These are phyloP conservation scores for Allobates femoralis DNA, from an alignment of 2,797 vertebrate genomes.

Conservation along the genomic window DNA sequence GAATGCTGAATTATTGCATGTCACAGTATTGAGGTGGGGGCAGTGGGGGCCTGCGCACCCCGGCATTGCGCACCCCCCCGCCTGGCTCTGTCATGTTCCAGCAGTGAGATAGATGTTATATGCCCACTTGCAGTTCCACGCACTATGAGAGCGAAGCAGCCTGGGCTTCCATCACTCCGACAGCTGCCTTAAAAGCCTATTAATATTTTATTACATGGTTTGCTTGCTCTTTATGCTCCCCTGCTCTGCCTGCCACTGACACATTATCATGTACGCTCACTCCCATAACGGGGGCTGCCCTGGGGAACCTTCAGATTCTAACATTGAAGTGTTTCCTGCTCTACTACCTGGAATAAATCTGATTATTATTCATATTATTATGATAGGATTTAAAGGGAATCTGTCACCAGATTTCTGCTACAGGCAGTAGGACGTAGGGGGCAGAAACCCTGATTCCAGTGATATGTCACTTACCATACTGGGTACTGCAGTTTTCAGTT, in stretches of 20 bases:
- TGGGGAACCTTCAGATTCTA: slow-evolving; percentile 20
- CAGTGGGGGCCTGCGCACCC: slow-evolving; percentile 9
- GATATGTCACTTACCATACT: no score
- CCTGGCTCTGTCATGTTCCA: slow-evolving; percentile 27
- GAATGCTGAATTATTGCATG: slow-evolving; percentile 17
- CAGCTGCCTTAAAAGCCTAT: slow-evolving; percentile 60
- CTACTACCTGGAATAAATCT: neutral
- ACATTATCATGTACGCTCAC: slow-evolving; percentile 40
- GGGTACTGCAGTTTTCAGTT: no score
- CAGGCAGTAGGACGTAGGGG: no score
- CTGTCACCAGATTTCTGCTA: no score
- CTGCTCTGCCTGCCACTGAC: slow-evolving; percentile 51
- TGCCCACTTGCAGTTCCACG: slow-evolving; percentile 55
- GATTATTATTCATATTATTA: neutral
- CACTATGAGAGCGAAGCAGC: slow-evolving; percentile 20
- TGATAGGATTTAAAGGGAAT: no score
- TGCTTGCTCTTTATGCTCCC: slow-evolving; percentile 53
- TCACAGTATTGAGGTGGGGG: slow-evolving; percentile 13
- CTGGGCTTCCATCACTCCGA: slow-evolving; percentile 48
- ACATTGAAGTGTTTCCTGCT: neutral
- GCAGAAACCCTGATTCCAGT: no score
- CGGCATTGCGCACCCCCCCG: neutral
- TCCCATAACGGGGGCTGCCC: slow-evolving; percentile 47
- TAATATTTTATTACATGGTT: slow-evolving; percentile 62
- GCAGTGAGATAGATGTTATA: slow-evolving; percentile 56